Base-by-base conservation (phyloP, 2,888 invertebrate species). In the Pycnomerus fuliginosus region DNA sequence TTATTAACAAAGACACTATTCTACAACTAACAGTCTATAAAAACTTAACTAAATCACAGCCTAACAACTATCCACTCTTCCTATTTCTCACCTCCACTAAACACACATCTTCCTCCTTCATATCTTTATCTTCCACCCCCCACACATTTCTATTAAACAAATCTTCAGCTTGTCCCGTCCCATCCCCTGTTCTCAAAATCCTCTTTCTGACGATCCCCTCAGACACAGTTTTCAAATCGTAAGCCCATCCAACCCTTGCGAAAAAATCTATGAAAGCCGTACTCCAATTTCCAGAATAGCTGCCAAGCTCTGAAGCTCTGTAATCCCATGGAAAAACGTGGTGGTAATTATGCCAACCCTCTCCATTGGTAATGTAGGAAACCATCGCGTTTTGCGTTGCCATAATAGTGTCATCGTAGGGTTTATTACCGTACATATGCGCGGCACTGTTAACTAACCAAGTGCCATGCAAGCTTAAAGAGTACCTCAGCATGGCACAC, bases 271-370 rank as follows among this genome's bases (percentile, higher is more conserved):
- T 39, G 11, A 39, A 24, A 5, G 32, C 24, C 10, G 24, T 32
- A 16, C 13, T 39, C 12, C 7, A 16, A 15, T 39, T 39, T 3
- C 32, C 25, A 7, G 17, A 16, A 14, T 39, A 39, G n/a, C 11
- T 31, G 1, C 29, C 39, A 33, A 77, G 74, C 55, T 80, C 80
- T 1, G 77, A 75, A 0, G 79, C 78, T 54, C 78, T 76, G 65
- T 79, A 80, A 61, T 80, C 80, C 71, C 80, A 83, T 1, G 87
- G 86, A 61, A 86, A 87, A 0, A 80, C 80, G 65, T 87, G 87
- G 61, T 87, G 86, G 67, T 85, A 87, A 67, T 87, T 87, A 68
- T 87, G 86, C 81, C 84, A 87, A 2, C 87, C 86, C 63, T 84
- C 82, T 1, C 82, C 82, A 0, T 77, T 64, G 0, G 82, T 79